phyloP scores from a whole-genome alignment of 2,113 vertebrate species.

The Meleagris gallopavo region DNA sequence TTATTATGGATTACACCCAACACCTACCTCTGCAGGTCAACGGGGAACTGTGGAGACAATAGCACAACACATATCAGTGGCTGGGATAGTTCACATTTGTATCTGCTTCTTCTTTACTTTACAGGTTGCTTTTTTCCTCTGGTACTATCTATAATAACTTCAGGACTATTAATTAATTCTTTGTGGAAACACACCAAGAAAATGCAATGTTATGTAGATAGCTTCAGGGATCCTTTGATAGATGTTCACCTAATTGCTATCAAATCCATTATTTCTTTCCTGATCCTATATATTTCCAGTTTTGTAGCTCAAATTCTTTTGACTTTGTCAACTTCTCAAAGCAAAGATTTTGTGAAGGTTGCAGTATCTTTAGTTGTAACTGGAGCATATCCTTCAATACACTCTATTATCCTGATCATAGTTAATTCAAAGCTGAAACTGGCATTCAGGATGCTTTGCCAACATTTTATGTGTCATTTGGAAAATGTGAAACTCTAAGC shows the following conservation, averaged over 20 bases:
- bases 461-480: background rate
- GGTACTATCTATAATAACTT: slow-evolving; percentile 17
- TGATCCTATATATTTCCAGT: slow-evolving; percentile 14
- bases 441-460: background rate
- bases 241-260: slow-evolving; percentile 44
- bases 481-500: background rate
- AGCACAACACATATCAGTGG: background rate
- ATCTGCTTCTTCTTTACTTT: background rate
- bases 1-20: background rate
- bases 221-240: background rate
- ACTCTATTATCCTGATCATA: slow-evolving; percentile 34
- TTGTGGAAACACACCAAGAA: slow-evolving; percentile 52
- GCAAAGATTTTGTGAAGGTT: background rate
- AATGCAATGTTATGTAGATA: background rate
- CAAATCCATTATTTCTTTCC: slow-evolving; percentile 63
- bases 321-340: background rate
- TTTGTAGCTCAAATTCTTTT: slow-evolving; percentile 17
- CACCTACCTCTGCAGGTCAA: background rate
- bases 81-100: background rate
- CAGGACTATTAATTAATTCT: slow-evolving; percentile 42
- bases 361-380: slow-evolving; percentile 25
- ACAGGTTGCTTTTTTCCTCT: slow-evolving; percentile 28
- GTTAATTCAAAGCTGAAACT: slow-evolving; percentile 52
- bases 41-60: background rate
- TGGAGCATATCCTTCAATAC: slow-evolving; percentile 53